Evolutionary conservation across 1,140 invertebrate species (phyloP), one percentile per base, ranked within the genome.

Genomic region (Subanguina moxae): DNA sequence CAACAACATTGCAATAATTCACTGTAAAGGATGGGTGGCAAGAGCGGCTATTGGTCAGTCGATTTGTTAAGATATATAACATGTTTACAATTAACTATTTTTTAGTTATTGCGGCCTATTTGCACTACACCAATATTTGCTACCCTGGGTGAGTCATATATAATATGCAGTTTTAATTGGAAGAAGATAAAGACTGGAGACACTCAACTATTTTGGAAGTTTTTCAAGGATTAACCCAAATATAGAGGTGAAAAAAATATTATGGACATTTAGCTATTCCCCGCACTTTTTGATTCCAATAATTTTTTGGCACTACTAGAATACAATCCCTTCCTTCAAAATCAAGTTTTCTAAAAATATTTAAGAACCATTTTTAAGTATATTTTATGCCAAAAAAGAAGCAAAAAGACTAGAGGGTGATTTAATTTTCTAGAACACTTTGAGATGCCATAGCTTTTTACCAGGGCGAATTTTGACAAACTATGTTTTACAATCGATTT

Each of bases 61-160:
- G 17, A 3, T 52, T 52, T 3, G 3, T 52, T 52, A 15, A 52
- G 17, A 3, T 21, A 52, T 25, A 5, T 21, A 3, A 52, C 3
- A 52, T 52, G 3, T 3, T 52, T 15, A 52, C 8, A 52, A 15
- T 21, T 21, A 52, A 52, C 23, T 52, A 5, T 19, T 21, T 52
- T 52, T 52, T 52, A 48, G 88, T 92, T 68, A 89, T 94, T 64
- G 90, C 91, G 15, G 90, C 91, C 9, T 94, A 92, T 84, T 91
- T 93, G 89, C 90, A 93, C 84, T 94, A 94, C 85, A 91, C 90
- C 72, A 91, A 89, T 79, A 92, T 94, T 74, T 93, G 91, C 84
- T 25, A 25, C 48, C 90, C 90, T 42, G 89, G 84, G 86, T 87
- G 73, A 25, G 61, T 62, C 1, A 23, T 32, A 19, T 48, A 46